Percentiles rank a stretch among this genome's conserved stretches.
Conservation (phyloP, 2,113 vertebrate species). For the Neoarius graeffei region DNA sequence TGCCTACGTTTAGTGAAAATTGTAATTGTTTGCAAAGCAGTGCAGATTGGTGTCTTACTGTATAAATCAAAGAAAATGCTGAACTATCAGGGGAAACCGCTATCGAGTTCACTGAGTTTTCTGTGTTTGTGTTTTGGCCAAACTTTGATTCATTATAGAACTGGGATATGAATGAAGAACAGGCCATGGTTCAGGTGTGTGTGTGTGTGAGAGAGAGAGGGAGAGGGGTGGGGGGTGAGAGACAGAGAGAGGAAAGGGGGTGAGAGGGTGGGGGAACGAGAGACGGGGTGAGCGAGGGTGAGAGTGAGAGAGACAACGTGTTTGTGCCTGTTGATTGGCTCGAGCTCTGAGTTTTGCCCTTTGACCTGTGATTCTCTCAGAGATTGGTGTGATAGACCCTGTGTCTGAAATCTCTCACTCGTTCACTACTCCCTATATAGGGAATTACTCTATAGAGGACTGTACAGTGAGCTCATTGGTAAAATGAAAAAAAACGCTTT, state of each 20-base stretch:
- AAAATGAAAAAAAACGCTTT: too few species aligned
- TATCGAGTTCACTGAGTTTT: background rate
- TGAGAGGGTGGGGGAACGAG: background rate
- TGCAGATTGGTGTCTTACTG: background rate
- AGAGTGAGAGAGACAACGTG: background rate
- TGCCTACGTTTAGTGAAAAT: too few species aligned
- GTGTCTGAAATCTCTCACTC: too few species aligned
- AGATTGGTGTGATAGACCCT: background rate
- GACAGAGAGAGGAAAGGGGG: too few species aligned
- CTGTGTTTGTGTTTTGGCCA: background rate
- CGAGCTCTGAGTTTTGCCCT: conserved; percentile 31
- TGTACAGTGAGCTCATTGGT: too few species aligned
- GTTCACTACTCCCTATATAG: too few species aligned
- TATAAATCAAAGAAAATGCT: background rate
- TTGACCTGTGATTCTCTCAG: conserved; percentile 36
- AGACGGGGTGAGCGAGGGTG: background rate
- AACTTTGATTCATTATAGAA: conserved; percentile 16
- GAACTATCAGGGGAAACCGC: background rate
- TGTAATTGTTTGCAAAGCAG: too few species aligned
- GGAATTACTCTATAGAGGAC: too few species aligned
- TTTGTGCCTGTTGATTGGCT: conserved; percentile 4
- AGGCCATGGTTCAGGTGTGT: conserved; percentile 8
- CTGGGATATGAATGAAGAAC: conserved; percentile 26
- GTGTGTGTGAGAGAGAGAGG: background rate
- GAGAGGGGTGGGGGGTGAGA: background rate